Evolutionary conservation across 2,797 vertebrate genomes (phyloP).

Genomic region (Mus caroli): DNA sequence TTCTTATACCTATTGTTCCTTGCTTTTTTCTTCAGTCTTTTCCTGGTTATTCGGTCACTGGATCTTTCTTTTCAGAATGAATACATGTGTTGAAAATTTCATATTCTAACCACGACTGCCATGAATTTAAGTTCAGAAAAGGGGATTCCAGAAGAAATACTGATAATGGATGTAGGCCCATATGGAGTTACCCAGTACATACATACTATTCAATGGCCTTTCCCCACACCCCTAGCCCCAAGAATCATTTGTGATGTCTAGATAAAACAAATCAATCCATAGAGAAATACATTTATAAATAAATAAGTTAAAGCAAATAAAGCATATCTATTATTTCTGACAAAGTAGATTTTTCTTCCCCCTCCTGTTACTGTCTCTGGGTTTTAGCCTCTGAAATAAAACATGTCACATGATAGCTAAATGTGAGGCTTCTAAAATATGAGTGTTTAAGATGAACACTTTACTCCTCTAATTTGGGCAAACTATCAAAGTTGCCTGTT

Average conservation of each 20-base stretch:
- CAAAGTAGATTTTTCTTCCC: background rate
- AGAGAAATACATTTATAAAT: background rate
- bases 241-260: background rate
- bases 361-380: background rate
- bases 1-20: background rate
- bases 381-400: background rate
- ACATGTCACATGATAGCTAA: background rate
- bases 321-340: background rate
- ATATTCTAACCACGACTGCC: background rate
- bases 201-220: background rate
- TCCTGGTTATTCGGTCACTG: background rate
- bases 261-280: background rate
- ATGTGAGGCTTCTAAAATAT: background rate
- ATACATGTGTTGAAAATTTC: background rate
- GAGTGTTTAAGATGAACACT: background rate
- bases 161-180: background rate
- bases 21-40: background rate
- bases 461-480: background rate
- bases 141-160: constrained; percentile 1
- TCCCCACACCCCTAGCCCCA: background rate
- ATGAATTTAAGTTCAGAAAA: background rate
- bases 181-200: background rate
- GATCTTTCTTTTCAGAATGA: background rate
- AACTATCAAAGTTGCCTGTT: background rate
- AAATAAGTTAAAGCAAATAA: background rate